Evolutionary conservation across 2,113 vertebrate species (phyloP), one percentile per base, ranked within the genome.

Genomic region (Gopherus evgoodei): DNA sequence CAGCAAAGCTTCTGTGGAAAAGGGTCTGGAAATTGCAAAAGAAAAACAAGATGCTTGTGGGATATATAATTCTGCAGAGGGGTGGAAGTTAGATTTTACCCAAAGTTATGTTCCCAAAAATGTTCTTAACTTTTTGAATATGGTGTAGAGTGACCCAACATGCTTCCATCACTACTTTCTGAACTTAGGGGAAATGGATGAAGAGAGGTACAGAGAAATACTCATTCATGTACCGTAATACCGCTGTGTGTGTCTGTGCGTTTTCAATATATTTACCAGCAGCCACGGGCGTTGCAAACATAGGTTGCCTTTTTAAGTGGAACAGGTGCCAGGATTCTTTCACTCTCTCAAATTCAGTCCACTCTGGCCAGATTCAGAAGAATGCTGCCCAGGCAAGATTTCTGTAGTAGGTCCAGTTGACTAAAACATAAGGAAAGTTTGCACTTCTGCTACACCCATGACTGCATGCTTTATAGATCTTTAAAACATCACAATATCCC

Each of bases 61-160:
- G 59, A 75, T 81, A 93, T n/a, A 50, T 25, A 96, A 92, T 92
- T 85, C 90, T 95, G 93, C 90, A 95, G 88, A 95, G 90, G 92
- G 95, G 93, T 79, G 93, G 85, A 90, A 84, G 62, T 0, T 22
- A 42, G 38, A 4, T 86, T 91, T 90, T 76, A 88, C 94, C 83
- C 79, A 92, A 93, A 97, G 93, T 80, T 87, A 96, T 94, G 90
- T 84, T 97, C 87, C 96, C 91, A 94, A 97, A 93, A 93, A 38
- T 59, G 75, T 75, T 54, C 19, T 62, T 47, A 47, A 44, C 24
- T 78, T 44, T 76, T 25, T 47, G 6, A 78, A 16, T 29, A 78
- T 25, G 38, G 42, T 13, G 1, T 65, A 85, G 24, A 17, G 62
- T 17, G 81, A 82, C 52, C 83, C 57, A 5, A 31, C 50, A 88